Conservation (phyloP, 2,888 invertebrate genomes). For the Plagodis dolabraria region DNA sequence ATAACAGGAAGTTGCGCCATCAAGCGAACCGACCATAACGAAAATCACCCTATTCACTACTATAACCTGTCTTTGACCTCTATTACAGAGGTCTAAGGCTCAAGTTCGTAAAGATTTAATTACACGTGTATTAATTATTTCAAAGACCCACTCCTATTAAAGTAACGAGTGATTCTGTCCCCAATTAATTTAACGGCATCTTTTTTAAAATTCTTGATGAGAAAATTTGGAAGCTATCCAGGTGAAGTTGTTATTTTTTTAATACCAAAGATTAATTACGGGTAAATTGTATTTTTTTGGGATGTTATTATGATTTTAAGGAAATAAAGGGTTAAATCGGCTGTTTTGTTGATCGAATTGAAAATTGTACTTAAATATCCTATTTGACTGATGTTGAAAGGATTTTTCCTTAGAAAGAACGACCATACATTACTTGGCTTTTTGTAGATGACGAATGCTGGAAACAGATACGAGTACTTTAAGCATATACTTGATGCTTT, state of each 20-base stretch:
- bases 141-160: constrained; percentile 49
- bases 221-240: constrained; percentile 54
- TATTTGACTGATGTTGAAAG: too few species aligned
- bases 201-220: constrained; percentile 52
- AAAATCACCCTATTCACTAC: constrained; percentile 5
- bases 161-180: constrained; percentile 52
- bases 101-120: constrained; percentile 14
- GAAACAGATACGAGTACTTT: too few species aligned
- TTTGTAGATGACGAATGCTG: too few species aligned
- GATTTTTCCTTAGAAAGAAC: too few species aligned
- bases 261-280: constrained; percentile 14
- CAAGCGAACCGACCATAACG: constrained; percentile 1
- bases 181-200: constrained; percentile 57
- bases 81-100: constrained; percentile 9
- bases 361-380: too few species aligned
- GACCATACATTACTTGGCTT: too few species aligned
- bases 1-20: constrained; percentile 6
- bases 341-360: too few species aligned
- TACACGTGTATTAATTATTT: constrained; percentile 52
- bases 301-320: constrained; percentile 13
- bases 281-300: constrained; percentile 10
- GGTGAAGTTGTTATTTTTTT: constrained; percentile 33
- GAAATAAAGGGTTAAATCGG: background rate
- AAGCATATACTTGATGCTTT: too few species aligned
- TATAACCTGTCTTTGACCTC: background rate